Evolutionary conservation across 2,888 invertebrate species (phyloP).

Genomic region (Noctua janthe): DNA sequence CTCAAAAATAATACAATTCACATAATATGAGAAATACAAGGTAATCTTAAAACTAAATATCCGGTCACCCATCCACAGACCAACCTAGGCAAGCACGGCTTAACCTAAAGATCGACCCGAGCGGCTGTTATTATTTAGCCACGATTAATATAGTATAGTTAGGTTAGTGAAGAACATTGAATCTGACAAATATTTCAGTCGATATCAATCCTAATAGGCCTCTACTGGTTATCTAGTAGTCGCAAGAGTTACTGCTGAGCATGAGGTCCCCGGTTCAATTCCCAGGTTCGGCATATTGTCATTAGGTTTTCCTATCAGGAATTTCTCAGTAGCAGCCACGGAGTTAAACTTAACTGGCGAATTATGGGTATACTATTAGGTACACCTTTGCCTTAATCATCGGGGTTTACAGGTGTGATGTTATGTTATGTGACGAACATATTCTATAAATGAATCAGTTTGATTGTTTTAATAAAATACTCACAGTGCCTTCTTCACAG

Average conservation of each 20-base stretch:
- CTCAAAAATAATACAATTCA: no score
- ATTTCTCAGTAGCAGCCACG: not conserved
- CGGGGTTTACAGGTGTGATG: not conserved
- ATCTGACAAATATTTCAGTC: not conserved
- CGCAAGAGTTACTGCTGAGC: not conserved
- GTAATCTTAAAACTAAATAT: no score
- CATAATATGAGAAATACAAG: no score
- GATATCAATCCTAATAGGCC: not conserved
- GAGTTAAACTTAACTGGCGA: not conserved
- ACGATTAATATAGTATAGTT: no score
- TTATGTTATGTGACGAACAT: not conserved
- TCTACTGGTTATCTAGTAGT: not conserved
- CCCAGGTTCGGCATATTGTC: not conserved
- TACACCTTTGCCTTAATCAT: not conserved
- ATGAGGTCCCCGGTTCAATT: not conserved
- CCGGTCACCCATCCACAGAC: no score
- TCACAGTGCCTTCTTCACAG: conserved; percentile 90
- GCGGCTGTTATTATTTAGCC: no score
- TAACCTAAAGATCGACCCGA: no score
- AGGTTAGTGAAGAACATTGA: not conserved
- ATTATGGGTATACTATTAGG: not conserved
- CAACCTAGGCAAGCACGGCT: no score
- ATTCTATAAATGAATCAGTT: not conserved
- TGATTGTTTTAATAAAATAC: conserved; percentile 55
- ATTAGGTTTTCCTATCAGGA: not conserved